Evolutionary conservation across 2,113 vertebrate species (phyloP).

Genomic region (Phrynocephalus versicolor): DNA sequence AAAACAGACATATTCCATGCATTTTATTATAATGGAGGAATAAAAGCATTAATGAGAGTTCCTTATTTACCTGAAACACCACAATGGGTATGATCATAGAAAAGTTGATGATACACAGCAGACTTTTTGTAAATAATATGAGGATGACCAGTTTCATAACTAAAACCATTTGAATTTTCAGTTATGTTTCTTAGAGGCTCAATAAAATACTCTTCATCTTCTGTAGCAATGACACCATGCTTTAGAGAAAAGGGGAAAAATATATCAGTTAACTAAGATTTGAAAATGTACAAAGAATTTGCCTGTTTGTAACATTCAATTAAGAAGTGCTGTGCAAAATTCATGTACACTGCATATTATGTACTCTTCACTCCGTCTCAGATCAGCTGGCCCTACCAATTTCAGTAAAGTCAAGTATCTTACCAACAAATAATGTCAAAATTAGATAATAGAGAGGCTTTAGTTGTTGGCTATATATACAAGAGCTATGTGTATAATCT

Average conservation of each 20-base stretch:
- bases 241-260: constrained; percentile 68
- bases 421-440: neutral
- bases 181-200: constrained; percentile 95
- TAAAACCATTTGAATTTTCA: constrained; percentile 85
- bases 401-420: neutral
- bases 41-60: constrained; percentile 23
- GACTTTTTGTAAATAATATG: constrained; percentile 99
- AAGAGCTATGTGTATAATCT: neutral
- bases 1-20: constrained; percentile 19
- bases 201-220: constrained; percentile 99
- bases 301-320: neutral
- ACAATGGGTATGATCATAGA: constrained; percentile 88
- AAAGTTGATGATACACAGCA: constrained; percentile 84
- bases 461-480: neutral
- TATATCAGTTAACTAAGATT: constrained; percentile 32
- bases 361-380: neutral
- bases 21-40: constrained; percentile 1
- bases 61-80: constrained; percentile 90
- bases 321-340: neutral
- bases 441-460: neutral
- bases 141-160: constrained; percentile 89
- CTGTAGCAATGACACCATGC: constrained; percentile 97
- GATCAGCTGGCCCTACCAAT: neutral
- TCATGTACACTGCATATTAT: neutral
- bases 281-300: constrained; percentile 21